A percentile compares a stretch with the other conserved stretches of the same genome.
These are phyloP conservation scores for Scaptomyza caliginosa DNA, from an alignment of 2,888 invertebrate species.

Conservation along the genomic window DNA sequence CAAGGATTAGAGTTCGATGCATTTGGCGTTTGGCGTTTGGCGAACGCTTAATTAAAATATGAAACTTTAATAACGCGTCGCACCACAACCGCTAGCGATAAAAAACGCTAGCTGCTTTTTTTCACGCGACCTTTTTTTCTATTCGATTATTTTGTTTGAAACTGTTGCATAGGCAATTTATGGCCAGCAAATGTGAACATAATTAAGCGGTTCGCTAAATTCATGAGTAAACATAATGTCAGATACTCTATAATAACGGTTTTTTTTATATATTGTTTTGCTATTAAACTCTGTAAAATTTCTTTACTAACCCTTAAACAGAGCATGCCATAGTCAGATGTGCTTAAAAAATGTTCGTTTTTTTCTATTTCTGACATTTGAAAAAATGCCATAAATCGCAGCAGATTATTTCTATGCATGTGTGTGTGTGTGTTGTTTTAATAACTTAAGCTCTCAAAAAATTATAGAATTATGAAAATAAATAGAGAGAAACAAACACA, in stretches of 20 bases:
- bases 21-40: slow-evolving; percentile 4
- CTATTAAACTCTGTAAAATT: background rate
- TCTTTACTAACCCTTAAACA: background rate
- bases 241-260: slow-evolving; percentile 11
- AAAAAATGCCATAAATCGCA: slow-evolving; percentile 31
- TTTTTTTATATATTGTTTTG: background rate
- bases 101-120: slow-evolving; percentile 30
- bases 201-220: slow-evolving; percentile 64
- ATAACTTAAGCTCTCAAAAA: slow-evolving; percentile 75
- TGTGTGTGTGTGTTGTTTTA: slow-evolving; percentile 59
- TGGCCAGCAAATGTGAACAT: slow-evolving; percentile 44
- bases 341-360: background rate
- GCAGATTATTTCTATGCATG: slow-evolving; percentile 23
- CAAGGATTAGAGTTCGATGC: slow-evolving; percentile 71
- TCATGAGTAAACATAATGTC: slow-evolving; percentile 29
- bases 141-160: slow-evolving; percentile 48
- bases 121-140: slow-evolving; percentile 16
- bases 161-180: slow-evolving; percentile 56
- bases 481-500: slow-evolving; percentile 52
- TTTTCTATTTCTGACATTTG: slow-evolving; percentile 30
- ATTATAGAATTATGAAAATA: slow-evolving; percentile 77
- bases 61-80: slow-evolving; percentile 62
- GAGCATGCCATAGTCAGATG: slow-evolving; percentile 7
- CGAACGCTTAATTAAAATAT: slow-evolving; percentile 72
- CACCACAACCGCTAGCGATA: slow-evolving; percentile 8